These are phyloP conservation scores for Shinisaurus crocodilurus DNA, from an alignment of 2,113 vertebrate genomes.

Conservation along the genomic window DNA sequence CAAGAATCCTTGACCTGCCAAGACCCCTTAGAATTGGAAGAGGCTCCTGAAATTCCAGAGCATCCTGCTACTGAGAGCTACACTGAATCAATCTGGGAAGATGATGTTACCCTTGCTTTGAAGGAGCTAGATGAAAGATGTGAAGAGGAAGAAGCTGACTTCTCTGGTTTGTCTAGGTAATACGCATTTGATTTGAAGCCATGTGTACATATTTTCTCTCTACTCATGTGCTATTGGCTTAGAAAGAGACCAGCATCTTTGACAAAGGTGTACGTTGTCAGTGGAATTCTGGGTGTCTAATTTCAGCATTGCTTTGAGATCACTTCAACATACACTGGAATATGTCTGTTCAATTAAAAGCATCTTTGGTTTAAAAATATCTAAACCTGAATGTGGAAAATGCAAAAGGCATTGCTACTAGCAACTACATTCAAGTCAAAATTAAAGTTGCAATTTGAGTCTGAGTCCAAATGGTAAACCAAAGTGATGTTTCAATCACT, in stretches of 20 bases:
- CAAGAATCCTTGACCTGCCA: constrained; percentile 82
- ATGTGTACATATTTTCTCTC: background rate
- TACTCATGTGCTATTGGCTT: background rate
- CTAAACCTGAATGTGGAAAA: background rate
- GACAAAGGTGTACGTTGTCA: background rate
- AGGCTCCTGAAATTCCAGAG: constrained; percentile 83
- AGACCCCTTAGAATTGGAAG: constrained; percentile 84
- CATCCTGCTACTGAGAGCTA: constrained; percentile 82
- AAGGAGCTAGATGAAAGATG: constrained; percentile 96
- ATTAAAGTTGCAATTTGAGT: background rate
- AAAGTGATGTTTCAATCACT: background rate
- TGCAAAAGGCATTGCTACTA: background rate
- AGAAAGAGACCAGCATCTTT: background rate
- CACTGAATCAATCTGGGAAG: constrained; percentile 91
- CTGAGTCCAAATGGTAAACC: background rate
- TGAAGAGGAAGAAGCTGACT: constrained; percentile 93
- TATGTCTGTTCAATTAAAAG: background rate
- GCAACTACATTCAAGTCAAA: background rate
- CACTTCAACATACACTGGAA: background rate
- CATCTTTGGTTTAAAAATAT: background rate
- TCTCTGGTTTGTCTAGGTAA: constrained; percentile 93
- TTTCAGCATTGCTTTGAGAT: background rate
- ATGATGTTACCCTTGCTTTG: constrained; percentile 94
- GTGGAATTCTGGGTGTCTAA: background rate
- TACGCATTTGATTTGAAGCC: constrained; percentile 5